phyloP scores from a whole-genome alignment of 2,888 invertebrate species.

The Margaritifera margaritifera region DNA sequence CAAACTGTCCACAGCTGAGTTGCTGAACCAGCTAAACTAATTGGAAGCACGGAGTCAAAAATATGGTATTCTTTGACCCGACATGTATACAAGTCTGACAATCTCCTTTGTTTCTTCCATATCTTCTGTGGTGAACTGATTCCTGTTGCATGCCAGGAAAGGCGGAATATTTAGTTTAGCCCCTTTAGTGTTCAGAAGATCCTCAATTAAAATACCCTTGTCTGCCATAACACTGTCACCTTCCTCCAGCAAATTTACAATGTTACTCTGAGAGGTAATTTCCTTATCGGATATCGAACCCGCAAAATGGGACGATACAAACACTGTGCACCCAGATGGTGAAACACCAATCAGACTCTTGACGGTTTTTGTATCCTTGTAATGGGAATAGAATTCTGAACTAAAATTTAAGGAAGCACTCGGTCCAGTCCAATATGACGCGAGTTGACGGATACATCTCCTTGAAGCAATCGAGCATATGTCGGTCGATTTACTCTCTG shows the following conservation, averaged over 20 bases:
- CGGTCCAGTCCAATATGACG: conserved; percentile 34
- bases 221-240: conserved; percentile 33
- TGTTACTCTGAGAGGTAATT: conserved; percentile 14
- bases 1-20: conserved; percentile 20
- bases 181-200: conserved; percentile 6
- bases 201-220: conserved; percentile 23
- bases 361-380: conserved; percentile 27
- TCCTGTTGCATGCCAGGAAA: conserved; percentile 4
- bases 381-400: conserved; percentile 28
- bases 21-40: conserved; percentile 9
- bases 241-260: conserved; percentile 21
- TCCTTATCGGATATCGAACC: conserved; percentile 24
- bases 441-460: conserved; percentile 14
- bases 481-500: conserved; percentile 3
- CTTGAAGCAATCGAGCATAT: conserved; percentile 19
- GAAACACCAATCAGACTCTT: conserved; percentile 24
- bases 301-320: conserved; percentile 23
- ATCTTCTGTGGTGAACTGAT: conserved; percentile 10
- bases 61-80: conserved; percentile 16
- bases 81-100: conserved; percentile 4
- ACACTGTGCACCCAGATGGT: conserved; percentile 21
- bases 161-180: conserved; percentile 19
- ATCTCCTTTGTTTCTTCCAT: conserved; percentile 13
- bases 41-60: conserved; percentile 7
- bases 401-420: conserved; percentile 24